Evolutionary conservation across 1,140 invertebrate genomes (phyloP), one percentile per base, ranked within the genome.

Genomic region (Heterodera schachtii): DNA sequence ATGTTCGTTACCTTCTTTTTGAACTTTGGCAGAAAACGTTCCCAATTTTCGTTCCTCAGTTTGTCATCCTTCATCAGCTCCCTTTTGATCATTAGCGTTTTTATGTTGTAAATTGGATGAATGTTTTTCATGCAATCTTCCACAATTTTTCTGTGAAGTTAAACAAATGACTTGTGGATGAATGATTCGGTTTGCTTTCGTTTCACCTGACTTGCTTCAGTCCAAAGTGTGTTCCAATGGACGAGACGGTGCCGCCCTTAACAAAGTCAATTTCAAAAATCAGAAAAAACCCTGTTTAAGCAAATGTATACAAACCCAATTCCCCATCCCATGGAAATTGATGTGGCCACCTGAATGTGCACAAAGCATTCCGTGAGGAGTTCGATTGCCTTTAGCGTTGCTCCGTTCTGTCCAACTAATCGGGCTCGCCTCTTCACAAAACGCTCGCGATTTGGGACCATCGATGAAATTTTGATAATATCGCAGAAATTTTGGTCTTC

Each of bases 101-200:
- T 99, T 0, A 99, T 97, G 88, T 98, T 98, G 90, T 98, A 98
- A 89, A 99, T 96, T n/a, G 97, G 97, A 92, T 99, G 97, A 81
- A 99, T 93, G 90, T 99, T 99, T 88, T 96, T 96, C 96, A 99
- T 98, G 3, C 95, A 97, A 86, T 99, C 97, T 89, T 95, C 94
- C 7, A 96, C 95, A 87, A 99, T 95, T 88, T 94, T 93, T 82
- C 96, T 91, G 16, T 82, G 46, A 83, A 43, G 6, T 13, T 11
- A 11, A 52, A 52, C 11, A 66, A 44, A 64, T 41, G 31, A 41
- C 21, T 81, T 8, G 31, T 44, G 19, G 21, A 60, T 46, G 78
- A 46, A 52, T 73, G 31, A 73, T 67, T 52, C 7, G 52, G 9
- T 31, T 52, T 52, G 49, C 31, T 71, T 73, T 66, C 16, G 71